A percentile compares a stretch with the other conserved stretches of the same genome.
Evolutionary conservation across 2,888 invertebrate genomes (phyloP).

Genomic region (Lochmaea capreae): DNA sequence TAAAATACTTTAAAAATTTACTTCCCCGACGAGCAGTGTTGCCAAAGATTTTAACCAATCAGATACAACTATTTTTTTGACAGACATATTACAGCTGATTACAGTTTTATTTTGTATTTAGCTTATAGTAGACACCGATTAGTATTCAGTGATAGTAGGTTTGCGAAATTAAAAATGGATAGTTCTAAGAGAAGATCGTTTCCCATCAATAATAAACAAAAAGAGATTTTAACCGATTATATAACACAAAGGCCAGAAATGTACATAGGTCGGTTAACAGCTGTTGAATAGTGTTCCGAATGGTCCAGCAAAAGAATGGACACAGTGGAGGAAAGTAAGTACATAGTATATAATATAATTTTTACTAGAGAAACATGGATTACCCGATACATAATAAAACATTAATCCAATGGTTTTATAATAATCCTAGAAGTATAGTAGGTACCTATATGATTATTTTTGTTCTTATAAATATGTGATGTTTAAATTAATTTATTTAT

Average conservation of each 20-base stretch:
- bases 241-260: constrained; percentile 18
- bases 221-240: constrained; percentile 16
- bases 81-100: too few species aligned
- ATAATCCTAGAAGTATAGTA: constrained; percentile 3
- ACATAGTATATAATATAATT: constrained; percentile 1
- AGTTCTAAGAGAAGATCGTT: constrained; percentile 14
- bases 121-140: too few species aligned
- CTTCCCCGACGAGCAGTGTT: too few species aligned
- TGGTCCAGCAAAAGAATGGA: constrained; percentile 17
- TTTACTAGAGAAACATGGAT: constrained; percentile 1
- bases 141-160: too few species aligned
- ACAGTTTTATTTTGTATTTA: too few species aligned
- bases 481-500: background rate
- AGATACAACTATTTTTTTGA: too few species aligned
- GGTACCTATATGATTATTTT: constrained; percentile 1
- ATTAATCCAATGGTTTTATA: background rate
- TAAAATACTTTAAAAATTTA: too few species aligned
- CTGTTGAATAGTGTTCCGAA: constrained; percentile 6
- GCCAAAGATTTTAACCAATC: too few species aligned
- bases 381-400: background rate
- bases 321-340: constrained; percentile 10
- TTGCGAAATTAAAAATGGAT: constrained; percentile 11
- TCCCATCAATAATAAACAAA: constrained; percentile 19
- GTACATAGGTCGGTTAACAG: constrained; percentile 8
- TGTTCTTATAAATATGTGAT: background rate